Base-by-base conservation (phyloP, 2,888 invertebrate genomes). In the Trichogramma dendrolimi region DNA sequence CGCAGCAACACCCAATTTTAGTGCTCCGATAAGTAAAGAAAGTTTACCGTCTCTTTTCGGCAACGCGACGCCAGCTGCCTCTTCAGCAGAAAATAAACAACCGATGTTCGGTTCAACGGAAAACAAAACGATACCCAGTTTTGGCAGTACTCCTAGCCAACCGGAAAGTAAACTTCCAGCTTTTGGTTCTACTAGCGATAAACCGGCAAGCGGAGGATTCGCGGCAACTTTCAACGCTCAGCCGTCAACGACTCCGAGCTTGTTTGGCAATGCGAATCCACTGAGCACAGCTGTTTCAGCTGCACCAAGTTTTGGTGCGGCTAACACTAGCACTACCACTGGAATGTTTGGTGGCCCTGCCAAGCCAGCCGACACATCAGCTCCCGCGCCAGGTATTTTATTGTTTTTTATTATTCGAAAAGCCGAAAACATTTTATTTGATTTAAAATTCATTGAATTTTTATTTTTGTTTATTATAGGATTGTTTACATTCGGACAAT, bases 401-500 rank as follows among this genome's bases (percentile, higher is more conserved):
- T 51, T 47, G 1, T 8, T 4, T 4, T 10, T 59, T 14, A 11
- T 6, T 52, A 10, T n/a, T 38, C 27, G 60, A 60, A 41, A 40
- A 0, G 40, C 39, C 10, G 8, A 6, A 11, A 11, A 5, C 6
- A 53, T 53, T 11, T 41, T 10, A 8, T n/a, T 38, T 51, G 39
- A 51, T 10, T 49, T 0, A 11, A 5, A 48, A 27, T 27, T 6
- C n/a, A 48, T 48, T 48, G 14, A 6, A 38, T 38, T 55, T 11
- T 47, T 14, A 51, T 8, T 2, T 48, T 50, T 44, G 8, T n/a
- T 27, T 27, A 10, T 48, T 62, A n/a, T 68, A 54, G 70, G 64
- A 6, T 51, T 75, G n/a, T 77, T 77, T 42, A 69, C 70, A 0
- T 77, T 77, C 44, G 74, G 73, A 4, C 67, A 71, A 1, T 57